A percentile compares a stretch with the other conserved stretches of the same genome.
These are phyloP conservation scores for Limnephilus auricula DNA, from an alignment of 2,888 invertebrate genomes.

Conservation along the genomic window DNA sequence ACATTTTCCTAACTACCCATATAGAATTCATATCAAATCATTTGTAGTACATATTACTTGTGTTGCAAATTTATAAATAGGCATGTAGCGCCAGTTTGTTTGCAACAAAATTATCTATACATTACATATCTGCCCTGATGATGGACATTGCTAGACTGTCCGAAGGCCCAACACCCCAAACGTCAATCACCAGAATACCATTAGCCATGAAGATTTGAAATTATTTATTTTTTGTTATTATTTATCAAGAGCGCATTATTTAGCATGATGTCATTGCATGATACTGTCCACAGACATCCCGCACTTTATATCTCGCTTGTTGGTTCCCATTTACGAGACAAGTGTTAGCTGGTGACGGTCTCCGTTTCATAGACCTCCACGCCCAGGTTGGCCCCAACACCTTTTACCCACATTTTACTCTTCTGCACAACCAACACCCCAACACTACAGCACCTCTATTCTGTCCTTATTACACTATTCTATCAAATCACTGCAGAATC, in stretches of 20 bases:
- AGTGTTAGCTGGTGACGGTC: constrained; percentile 77
- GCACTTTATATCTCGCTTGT: constrained; percentile 78
- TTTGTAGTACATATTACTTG: too few relatives aligned
- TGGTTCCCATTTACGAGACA: constrained; percentile 81
- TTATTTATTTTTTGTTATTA: background rate
- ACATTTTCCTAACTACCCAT: too few relatives aligned
- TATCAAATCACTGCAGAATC: background rate
- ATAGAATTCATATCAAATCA: too few relatives aligned
- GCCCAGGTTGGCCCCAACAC: constrained; percentile 73
- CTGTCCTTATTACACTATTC: background rate
- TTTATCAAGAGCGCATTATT: background rate
- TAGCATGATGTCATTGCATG: constrained; percentile 54
- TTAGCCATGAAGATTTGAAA: background rate
- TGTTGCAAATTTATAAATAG: too few relatives aligned
- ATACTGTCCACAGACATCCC: constrained; percentile 75
- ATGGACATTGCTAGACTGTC: too few relatives aligned
- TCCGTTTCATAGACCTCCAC: constrained; percentile 76
- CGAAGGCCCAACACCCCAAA: background rate
- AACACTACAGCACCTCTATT: background rate
- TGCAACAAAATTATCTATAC: too few relatives aligned
- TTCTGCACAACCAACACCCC: background rate
- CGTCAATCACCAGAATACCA: background rate
- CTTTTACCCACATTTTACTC: constrained; percentile 36
- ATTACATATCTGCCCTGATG: too few relatives aligned
- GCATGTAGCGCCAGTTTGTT: too few relatives aligned